Percentiles rank a stretch among this genome's conserved stretches.
phyloP scores from a whole-genome alignment of 2,113 vertebrate species.

The Spilogale gracilis region DNA sequence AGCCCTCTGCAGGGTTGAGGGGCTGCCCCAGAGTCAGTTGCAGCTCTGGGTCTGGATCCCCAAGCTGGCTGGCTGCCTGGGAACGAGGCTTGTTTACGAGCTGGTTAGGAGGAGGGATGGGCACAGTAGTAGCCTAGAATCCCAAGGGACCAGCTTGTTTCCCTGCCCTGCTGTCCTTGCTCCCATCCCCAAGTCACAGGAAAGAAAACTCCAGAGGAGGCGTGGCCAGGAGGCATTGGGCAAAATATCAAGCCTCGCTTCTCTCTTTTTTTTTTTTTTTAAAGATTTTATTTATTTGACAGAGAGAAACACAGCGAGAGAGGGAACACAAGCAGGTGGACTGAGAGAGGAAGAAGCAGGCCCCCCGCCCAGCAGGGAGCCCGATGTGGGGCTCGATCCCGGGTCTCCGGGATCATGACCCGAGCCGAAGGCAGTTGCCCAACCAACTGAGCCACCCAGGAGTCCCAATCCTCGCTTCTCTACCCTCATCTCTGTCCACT shows the following conservation, averaged over 20 bases:
- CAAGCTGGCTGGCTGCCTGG: slow-evolving; percentile 74
- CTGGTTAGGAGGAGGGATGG: slow-evolving; percentile 70
- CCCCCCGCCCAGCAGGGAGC: no score
- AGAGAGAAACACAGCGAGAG: no score
- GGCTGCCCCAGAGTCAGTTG: slow-evolving; percentile 31
- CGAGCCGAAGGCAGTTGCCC: no score
- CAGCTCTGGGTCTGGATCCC: slow-evolving; percentile 53
- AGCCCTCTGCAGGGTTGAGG: background rate
- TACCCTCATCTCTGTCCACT: background rate
- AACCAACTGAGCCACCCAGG: no score
- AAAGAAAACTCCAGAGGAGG: slow-evolving; percentile 55
- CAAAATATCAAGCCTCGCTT: background rate
- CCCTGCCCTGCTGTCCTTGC: slow-evolving; percentile 69
- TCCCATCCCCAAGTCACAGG: slow-evolving; percentile 63
- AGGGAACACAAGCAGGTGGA: no score
- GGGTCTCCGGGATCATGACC: no score
- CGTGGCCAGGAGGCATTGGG: background rate
- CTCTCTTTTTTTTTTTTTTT: no score
- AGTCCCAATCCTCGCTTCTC: no score
- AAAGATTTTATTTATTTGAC: no score
- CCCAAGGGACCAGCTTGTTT: slow-evolving; percentile 68
- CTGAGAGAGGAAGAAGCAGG: no score
- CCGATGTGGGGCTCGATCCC: no score
- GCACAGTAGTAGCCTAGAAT: slow-evolving; percentile 68
- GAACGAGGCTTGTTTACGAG: slow-evolving; percentile 80